These are phyloP conservation scores for Aricia agestis DNA, from an alignment of 1,140 invertebrate genomes.

Conservation along the genomic window DNA sequence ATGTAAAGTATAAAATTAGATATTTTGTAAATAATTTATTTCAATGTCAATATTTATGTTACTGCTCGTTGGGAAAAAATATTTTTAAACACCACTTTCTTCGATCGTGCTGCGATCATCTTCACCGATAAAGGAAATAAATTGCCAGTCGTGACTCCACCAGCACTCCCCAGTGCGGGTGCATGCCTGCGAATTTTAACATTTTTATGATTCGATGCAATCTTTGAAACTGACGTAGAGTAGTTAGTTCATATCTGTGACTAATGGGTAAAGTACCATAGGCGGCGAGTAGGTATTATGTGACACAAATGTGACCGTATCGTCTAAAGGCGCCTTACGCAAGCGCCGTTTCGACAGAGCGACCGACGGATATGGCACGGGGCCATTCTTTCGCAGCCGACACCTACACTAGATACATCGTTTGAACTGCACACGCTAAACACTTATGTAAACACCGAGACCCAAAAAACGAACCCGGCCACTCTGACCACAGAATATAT, in stretches of 20 bases:
- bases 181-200: background rate
- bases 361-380: constrained; percentile 66
- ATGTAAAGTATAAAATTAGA: no score
- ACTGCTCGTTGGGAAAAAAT: background rate
- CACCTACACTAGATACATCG: constrained; percentile 62
- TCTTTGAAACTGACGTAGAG: background rate
- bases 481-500: constrained; percentile 12
- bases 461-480: constrained; percentile 16
- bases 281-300: constrained; percentile 8
- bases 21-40: background rate
- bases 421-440: constrained; percentile 50
- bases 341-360: constrained; percentile 62
- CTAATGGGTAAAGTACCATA: background rate
- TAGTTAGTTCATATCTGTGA: background rate
- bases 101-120: constrained; percentile 2
- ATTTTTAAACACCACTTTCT: background rate
- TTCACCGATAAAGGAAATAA: background rate
- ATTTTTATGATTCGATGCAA: background rate
- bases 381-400: constrained; percentile 60
- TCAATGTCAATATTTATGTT: background rate
- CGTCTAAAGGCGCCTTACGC: constrained; percentile 52
- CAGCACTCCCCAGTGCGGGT: background rate
- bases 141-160: background rate
- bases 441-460: constrained; percentile 32
- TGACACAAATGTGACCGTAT: constrained; percentile 46